Base-by-base conservation (phyloP, 2,797 vertebrate genomes). In the Scolopax bukidnonensis region DNA sequence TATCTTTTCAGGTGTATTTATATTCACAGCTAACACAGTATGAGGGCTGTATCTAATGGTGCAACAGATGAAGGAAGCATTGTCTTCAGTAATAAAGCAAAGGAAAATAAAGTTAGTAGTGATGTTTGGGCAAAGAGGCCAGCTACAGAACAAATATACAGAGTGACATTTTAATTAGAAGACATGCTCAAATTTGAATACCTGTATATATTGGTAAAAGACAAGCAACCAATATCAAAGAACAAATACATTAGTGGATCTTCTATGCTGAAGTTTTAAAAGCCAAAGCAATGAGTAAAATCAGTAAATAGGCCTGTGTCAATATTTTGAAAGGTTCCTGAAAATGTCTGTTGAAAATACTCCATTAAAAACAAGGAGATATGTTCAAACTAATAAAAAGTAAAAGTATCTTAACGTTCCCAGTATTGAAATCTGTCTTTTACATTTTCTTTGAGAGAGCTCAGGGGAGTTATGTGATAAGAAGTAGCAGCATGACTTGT, bases 371-470 rank as follows among this genome's bases (percentile, higher is more conserved):
- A 19, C 20, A 48, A 82, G 67, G 21, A 20, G 73, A 75, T 82
- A 73, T 45, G 48, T 89, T 48, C 41, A 69, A 76, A 88, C 24
- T 84, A 82, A 81, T 70, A 87, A 94, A 90, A 89, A n/a, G 16
- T 59, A 64, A 77, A 76, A 68, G 16, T 47, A 45, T 84, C 54
- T 84, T 93, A 21, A 17, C 21, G 79, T 93, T 25, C 15, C 9
- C 11, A 2, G 14, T 84, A 90, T 30, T 75, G 51, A 93, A 86
- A 73, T 91, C 59, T 50, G 40, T 80, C 50, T 11, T 91, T 93
- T 84, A 96, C 63, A 96, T 96, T 96, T 95, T 93, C 93, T 90
- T 73, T 82, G 84, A 78, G 61, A 30, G 65, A 89, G 45, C 76
- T 82, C 85, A 56, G 50, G 65, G 76, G 73, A 78, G 5, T 41